Conservation (phyloP, 2,113 vertebrate species). For the Scatophagus argus region DNA sequence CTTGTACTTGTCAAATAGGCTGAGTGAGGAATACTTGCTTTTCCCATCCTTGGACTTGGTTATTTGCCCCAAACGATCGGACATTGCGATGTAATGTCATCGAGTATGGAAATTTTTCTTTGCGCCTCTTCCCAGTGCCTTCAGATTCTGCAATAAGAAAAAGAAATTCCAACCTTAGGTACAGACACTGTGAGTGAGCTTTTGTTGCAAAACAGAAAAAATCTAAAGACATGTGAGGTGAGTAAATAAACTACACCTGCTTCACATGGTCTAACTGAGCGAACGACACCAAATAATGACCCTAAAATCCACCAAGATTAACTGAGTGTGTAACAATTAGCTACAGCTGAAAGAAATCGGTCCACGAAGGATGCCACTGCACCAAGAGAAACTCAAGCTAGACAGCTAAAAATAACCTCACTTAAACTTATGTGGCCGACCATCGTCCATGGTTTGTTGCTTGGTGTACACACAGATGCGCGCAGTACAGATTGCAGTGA, state of each 20-base stretch:
- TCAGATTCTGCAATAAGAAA: slow-evolving; percentile 76
- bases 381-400: background rate
- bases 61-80: slow-evolving; percentile 99
- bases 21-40: slow-evolving; percentile 99
- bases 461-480: background rate
- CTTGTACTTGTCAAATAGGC: slow-evolving; percentile 99
- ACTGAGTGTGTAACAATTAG: background rate
- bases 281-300: background rate
- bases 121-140: slow-evolving; percentile 95
- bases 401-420: slow-evolving; percentile 7
- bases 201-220: too few species aligned
- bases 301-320: background rate
- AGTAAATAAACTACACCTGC: too few species aligned
- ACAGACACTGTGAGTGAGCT: background rate
- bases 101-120: slow-evolving; percentile 99
- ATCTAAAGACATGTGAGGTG: too few species aligned
- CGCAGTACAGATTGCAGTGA: background rate
- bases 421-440: background rate
- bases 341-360: background rate
- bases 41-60: slow-evolving; percentile 99
- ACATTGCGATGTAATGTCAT: slow-evolving; percentile 99
- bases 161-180: background rate
- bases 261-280: too few species aligned
- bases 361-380: background rate
- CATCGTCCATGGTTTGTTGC: background rate